Base-by-base conservation (phyloP, 2,797 vertebrate genomes). In the Sus cebifrons region DNA sequence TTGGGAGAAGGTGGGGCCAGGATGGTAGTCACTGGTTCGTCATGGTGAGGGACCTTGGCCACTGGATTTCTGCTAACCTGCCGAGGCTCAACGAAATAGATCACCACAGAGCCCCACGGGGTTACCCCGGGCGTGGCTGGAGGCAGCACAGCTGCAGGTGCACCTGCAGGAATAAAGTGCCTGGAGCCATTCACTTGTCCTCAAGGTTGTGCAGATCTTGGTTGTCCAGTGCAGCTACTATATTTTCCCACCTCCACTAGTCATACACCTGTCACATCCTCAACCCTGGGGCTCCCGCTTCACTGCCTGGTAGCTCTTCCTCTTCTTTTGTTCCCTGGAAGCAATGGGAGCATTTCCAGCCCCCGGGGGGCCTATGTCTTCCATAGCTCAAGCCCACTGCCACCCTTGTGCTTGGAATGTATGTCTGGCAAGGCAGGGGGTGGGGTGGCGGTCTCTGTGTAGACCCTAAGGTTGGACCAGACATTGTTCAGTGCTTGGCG, bases 281-380 rank as follows among this genome's bases (percentile, higher is more conserved):
- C 14, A 58, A 32, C 40, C 27, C 16, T 36, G 44, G 56, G 58
- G 56, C 54, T 25, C n/a, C 27, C 20, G 6, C 40, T 62, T 86
- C 54, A 78, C 36, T 32, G 13, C 81, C 49, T 23, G 79, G 44
- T 15, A 78, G 49, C 7, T 29, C 10, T 14, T 14, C 3, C 52
- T 44, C 49, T 29, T 29, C n/a, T 6, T 12, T 13, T 0, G 0
- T 4, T 20, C 36, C 20, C 9, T 58, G 68, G 77, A 68, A 54
- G 73, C 36, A 2, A 13, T 0, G 2, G 79, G 32, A 1, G 0
- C 10, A 14, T 58, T n/a, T 44, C 71, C 77, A 16, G 4, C 44
- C 16, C 6, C 64, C 64, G 44, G 20, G 44, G 56, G 44, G 32
- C n/a, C n/a, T 54, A 0, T 73, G 32, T 17, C 64, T 3, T 23